These are phyloP conservation scores for Orthonyx spaldingii DNA, from an alignment of 2,113 vertebrate genomes.

Conservation along the genomic window DNA sequence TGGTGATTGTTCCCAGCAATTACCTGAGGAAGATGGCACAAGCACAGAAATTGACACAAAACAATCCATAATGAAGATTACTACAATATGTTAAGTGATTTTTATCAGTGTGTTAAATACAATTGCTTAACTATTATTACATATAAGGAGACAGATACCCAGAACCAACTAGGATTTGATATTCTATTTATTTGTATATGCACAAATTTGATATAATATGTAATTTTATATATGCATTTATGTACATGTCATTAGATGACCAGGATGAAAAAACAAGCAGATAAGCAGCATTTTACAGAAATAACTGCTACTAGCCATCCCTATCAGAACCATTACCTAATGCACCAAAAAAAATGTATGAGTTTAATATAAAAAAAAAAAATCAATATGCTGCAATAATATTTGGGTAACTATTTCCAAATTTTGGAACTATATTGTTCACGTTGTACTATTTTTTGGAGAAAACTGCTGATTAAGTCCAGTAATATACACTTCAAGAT, in stretches of 20 bases:
- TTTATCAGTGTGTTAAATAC: neutral
- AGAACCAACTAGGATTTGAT: neutral
- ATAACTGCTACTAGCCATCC: neutral
- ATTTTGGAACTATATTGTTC: neutral
- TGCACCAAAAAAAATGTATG: accelerated
- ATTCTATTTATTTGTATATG: neutral
- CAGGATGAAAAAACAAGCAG: neutral
- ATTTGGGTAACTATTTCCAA: neutral
- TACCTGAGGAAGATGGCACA: neutral
- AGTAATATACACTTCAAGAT: neutral
- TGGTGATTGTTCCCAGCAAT: neutral
- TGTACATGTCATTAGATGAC: neutral
- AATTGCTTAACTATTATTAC: neutral
- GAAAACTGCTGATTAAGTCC: neutral
- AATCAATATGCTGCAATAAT: neutral
- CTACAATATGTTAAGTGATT: neutral
- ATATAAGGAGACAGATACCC: neutral
- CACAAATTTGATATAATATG: neutral
- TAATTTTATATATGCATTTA: neutral
- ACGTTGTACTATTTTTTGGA: neutral
- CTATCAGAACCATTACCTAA: neutral
- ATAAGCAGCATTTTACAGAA: neutral
- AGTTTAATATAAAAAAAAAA: neutral
- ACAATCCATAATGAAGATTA: neutral
- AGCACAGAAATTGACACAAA: neutral